A percentile compares a stretch with the other conserved stretches of the same genome.
phyloP scores from a whole-genome alignment of 2,113 vertebrate species.

The Myrmecobius fasciatus region DNA sequence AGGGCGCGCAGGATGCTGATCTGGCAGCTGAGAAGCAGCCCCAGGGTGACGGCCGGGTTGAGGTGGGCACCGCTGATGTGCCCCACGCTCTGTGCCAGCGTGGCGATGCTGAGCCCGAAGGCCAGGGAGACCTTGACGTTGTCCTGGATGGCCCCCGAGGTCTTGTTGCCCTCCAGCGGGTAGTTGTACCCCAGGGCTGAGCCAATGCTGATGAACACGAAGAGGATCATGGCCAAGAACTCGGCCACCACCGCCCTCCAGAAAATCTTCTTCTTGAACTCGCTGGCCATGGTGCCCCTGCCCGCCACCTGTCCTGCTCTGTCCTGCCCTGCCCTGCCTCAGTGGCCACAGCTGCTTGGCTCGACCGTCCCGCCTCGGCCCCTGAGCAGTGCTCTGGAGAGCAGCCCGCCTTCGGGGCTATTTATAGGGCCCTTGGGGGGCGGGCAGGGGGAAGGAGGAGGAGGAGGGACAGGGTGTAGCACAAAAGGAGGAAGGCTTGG shows the following conservation, averaged over 20 bases:
- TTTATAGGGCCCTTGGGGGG: conserved; percentile 89
- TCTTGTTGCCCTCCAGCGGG: conserved; percentile 73
- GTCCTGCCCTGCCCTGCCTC: conserved; percentile 59
- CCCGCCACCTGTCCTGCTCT: background rate
- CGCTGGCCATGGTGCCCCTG: conserved; percentile 88
- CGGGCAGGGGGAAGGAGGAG: conserved; percentile 84
- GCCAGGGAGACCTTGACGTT: conserved; percentile 95
- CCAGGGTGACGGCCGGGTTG: conserved; percentile 96
- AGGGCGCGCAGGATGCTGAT: conserved; percentile 93
- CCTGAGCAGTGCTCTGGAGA: conserved; percentile 77
- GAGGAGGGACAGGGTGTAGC: conserved; percentile 86
- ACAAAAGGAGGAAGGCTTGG: conserved; percentile 87
- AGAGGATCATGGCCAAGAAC: conserved; percentile 95
- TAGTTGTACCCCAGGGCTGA: conserved; percentile 88
- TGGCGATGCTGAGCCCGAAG: conserved; percentile 96
- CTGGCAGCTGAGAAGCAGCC: conserved; percentile 96
- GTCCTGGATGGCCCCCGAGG: conserved; percentile 85
- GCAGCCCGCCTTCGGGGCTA: conserved; percentile 84
- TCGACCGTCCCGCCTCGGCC: conserved; percentile 72
- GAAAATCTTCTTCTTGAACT: conserved; percentile 95
- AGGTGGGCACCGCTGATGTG: conserved; percentile 98
- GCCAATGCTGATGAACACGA: conserved; percentile 95
- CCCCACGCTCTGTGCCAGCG: conserved; percentile 95
- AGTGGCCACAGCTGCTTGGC: conserved; percentile 70
- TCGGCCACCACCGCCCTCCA: conserved; percentile 97